phyloP scores from a whole-genome alignment of 2,888 invertebrate genomes.

The Drosophila subquinaria region DNA sequence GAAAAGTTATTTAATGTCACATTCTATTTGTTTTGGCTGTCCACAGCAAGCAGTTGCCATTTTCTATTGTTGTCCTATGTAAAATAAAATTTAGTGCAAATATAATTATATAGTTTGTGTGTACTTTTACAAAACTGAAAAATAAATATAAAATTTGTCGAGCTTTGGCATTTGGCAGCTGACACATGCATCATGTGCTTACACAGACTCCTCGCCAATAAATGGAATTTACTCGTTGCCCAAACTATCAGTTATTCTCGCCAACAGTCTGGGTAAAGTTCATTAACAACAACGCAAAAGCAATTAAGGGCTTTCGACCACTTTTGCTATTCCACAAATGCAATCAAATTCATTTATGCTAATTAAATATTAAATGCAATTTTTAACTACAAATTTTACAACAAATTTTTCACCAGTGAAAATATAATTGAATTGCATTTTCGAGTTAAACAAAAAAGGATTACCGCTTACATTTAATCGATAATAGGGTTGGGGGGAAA shows the following conservation, averaged over 20 bases:
- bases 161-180: constrained; percentile 43
- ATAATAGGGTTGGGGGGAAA: constrained; percentile 15
- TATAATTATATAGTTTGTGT: constrained; percentile 17
- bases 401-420: constrained; percentile 30
- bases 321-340: constrained; percentile 39
- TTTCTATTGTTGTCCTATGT: constrained; percentile 33
- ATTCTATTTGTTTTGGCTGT: not conserved
- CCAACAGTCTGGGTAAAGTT: constrained; percentile 24
- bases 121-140: constrained; percentile 1
- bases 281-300: constrained; percentile 40
- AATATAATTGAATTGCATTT: constrained; percentile 67
- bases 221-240: not conserved
- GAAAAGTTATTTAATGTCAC: not conserved
- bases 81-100: constrained; percentile 42
- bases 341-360: constrained; percentile 62
- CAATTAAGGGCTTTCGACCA: constrained; percentile 8
- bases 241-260: constrained; percentile 2
- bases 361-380: constrained; percentile 66
- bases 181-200: constrained; percentile 24
- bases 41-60: constrained; percentile 13
- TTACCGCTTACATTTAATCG: constrained; percentile 18
- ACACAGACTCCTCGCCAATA: constrained; percentile 1
- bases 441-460: constrained; percentile 29
- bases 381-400: constrained; percentile 27
- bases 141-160: constrained; percentile 41